Base-by-base conservation (phyloP, 37 sponge, comb jelly and placozoan genomes). In the Ephydatia muelleri region DNA sequence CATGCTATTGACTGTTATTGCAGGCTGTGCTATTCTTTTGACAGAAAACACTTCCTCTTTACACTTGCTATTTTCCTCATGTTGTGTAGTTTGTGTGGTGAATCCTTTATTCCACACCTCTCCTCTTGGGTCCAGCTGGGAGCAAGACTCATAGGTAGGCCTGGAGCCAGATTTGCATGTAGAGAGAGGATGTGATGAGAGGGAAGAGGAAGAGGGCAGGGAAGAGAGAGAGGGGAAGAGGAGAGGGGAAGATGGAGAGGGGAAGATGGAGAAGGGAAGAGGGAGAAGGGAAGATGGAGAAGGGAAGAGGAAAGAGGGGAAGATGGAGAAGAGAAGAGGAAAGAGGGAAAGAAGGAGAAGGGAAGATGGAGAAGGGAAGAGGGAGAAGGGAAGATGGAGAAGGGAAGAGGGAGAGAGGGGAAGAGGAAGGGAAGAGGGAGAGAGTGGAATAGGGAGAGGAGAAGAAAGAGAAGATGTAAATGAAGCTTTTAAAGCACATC, bases 61-160 rank as follows among this genome's bases (percentile, higher is more conserved):
- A 9, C 29, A 68, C 69, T 22, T 65, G 21, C 66, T 65, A 68
- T 9, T n/a, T 28, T 5, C 29, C 26, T 68, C 29, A 3, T 65
- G 66, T 21, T 33, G 32, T 71, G 72, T 71, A 71, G 29, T 38
- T 75, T 57, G 31, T 9, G 12, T n/a, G 39, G 39, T 27, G 43
- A 31, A 27, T 14, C 73, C 19, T 25, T 81, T n/a, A 11, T 49
- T 43, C 28, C 57, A 2, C 21, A 26, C 64, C 33, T 78, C 19
- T 65, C 79, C 32, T 31, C 21, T 29, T 84, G 84, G 84, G n/a
- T 49, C 39, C 34, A 14, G 0, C 68, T 75, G 37, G 84, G 84
- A 5, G 84, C 84, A 29, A 65, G 68, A 22, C 65, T 84, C 16
- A 84, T 84, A 6, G 57, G 57, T 57, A 57, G 16, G 34, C 68